Evolutionary conservation across 2,113 vertebrate species (phyloP), one percentile per base, ranked within the genome.

Genomic region (Alouatta palliata): DNA sequence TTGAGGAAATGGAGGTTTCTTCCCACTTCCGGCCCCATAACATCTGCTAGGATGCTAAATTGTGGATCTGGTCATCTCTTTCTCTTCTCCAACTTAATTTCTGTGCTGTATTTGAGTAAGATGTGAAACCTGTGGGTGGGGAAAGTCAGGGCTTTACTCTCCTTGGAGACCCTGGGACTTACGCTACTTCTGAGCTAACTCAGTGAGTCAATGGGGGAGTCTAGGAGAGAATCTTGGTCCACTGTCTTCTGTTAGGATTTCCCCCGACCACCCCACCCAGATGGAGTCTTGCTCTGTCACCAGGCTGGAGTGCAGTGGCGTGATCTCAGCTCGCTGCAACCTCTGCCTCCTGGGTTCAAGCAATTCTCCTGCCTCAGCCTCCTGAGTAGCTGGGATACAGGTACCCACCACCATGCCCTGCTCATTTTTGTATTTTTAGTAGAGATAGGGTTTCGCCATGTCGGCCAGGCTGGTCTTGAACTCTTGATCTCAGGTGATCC

Each of bases 1-100:
- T 92, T 79, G 30, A 85, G 35, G 17, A 66, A 52, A 19, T 75
- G 30, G 49, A 91, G 70, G 32, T 14, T 35, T 89, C 35, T 95
- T 80, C 21, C 49, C 13, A 43, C 4, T 85, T 86, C 27, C 21
- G 66, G 54, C n/a, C 43, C 35, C 43, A 21, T 80, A 6, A 73
- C 77, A 52, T 75, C 45, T 77, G 75, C 40, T 35, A 52, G 35
- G 32, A 47, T 21, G 89, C 56, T 70, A 66, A 40, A n/a, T 83
- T 49, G 4, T 40, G 32, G 45, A 17, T 77, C 27, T 37, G 25
- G 5, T 40, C n/a, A 17, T 86, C 10, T 75, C 25, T 61, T 84
- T 9, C 1, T 37, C 5, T 64, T 88, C 25, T 81, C 58, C 17
- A 35, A 11, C 19, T 85, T 84, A 21, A 52, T 92, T 56, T 92